Conservation (phyloP, 1,140 invertebrate genomes). For the Choristoneura fumiferana region DNA sequence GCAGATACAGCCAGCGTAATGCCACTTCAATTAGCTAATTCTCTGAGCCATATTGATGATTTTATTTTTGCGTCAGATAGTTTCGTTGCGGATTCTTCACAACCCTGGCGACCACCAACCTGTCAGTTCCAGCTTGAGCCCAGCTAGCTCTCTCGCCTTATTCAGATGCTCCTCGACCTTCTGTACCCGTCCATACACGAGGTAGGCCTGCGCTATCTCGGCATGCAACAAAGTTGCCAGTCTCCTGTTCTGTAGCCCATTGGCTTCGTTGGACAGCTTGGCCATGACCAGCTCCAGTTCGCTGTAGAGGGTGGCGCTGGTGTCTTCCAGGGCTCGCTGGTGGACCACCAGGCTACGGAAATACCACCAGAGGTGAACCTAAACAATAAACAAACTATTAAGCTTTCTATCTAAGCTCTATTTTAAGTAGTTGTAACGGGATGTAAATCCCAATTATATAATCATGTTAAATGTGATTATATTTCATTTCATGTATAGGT, state of each 20-base stretch:
- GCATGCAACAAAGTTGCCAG: slow-evolving; percentile 83
- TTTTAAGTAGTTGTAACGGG: no score
- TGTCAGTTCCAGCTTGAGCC: slow-evolving; percentile 83
- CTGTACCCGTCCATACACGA: slow-evolving; percentile 86
- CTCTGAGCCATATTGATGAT: no score
- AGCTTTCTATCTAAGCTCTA: no score
- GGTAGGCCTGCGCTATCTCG: slow-evolving; percentile 87
- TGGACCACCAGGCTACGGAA: slow-evolving; percentile 85
- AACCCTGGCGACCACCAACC: slow-evolving; percentile 56
- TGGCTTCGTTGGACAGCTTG: slow-evolving; percentile 70
- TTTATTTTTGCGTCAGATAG: no score
- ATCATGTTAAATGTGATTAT: no score
- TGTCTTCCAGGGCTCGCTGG: slow-evolving; percentile 87
- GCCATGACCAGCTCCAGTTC: slow-evolving; percentile 80
- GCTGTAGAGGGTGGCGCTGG: slow-evolving; percentile 81
- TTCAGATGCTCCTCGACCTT: slow-evolving; percentile 84
- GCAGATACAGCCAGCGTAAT: no score
- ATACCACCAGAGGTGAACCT: slow-evolving; percentile 85
- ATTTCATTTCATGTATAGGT: no score
- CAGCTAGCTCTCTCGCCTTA: slow-evolving; percentile 80
- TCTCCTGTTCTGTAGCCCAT: slow-evolving; percentile 64
- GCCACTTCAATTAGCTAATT: no score
- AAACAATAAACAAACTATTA: no score
- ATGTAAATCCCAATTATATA: no score
- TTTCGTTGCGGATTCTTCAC: no score